Evolutionary conservation across 2,797 vertebrate species (phyloP).

Genomic region (Tachyglossus aculeatus): DNA sequence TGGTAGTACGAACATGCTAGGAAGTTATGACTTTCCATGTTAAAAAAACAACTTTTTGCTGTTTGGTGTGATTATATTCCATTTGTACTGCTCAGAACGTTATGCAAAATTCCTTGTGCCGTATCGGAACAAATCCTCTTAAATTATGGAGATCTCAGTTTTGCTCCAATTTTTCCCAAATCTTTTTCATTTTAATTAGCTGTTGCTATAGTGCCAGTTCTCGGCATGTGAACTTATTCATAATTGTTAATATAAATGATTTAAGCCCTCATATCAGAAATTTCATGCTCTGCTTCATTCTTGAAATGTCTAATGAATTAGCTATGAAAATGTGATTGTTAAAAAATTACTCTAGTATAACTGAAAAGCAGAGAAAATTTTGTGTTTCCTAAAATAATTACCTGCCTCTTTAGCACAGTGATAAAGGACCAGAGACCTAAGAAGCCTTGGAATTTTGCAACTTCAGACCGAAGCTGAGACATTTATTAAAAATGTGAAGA

Average conservation of each 20-base stretch:
- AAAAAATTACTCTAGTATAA: conserved; percentile 13
- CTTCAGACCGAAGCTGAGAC: no score
- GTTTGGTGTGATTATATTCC: neutral
- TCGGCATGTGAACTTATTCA: conserved; percentile 15
- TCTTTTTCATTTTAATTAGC: conserved; percentile 25
- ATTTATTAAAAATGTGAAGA: no score
- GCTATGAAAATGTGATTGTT: conserved; percentile 24
- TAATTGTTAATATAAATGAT: neutral
- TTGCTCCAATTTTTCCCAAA: neutral
- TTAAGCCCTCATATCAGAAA: conserved; percentile 6
- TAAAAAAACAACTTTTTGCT: conserved; percentile 2
- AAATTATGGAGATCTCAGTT: neutral
- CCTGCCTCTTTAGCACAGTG: no score
- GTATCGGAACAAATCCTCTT: neutral
- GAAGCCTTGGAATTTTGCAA: no score
- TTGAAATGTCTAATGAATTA: conserved; percentile 18
- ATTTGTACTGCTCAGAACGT: neutral
- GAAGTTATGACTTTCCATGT: conserved; percentile 1
- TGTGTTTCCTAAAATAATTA: no score
- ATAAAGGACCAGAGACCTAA: no score
- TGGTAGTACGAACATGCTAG: neutral
- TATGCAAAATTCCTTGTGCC: neutral
- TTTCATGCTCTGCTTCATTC: conserved; percentile 2
- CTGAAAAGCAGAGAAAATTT: no score
- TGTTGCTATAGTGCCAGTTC: neutral